phyloP scores from a whole-genome alignment of 2,888 invertebrate genomes.

The Pegoplata infirma region DNA sequence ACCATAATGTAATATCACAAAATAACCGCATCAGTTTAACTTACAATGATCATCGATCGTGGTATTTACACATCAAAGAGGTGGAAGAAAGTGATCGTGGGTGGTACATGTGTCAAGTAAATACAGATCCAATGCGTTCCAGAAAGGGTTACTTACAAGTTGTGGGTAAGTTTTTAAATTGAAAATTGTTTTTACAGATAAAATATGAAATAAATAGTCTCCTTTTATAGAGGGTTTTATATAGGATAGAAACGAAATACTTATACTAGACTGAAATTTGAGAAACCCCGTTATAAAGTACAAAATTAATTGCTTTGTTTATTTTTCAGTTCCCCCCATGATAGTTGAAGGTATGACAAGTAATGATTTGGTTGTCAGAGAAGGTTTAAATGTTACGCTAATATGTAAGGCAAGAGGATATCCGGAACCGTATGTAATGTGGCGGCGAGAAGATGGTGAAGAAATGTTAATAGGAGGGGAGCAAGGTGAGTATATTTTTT shows the following conservation, averaged over 20 bases:
- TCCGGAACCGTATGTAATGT: constrained; percentile 95
- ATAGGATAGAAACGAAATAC: too few species aligned
- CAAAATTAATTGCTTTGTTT: too few species aligned
- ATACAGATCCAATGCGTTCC: constrained; percentile 96
- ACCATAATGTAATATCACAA: constrained; percentile 94
- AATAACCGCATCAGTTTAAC: constrained; percentile 92
- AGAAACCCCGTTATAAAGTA: too few species aligned
- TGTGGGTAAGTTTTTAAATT: constrained; percentile 87
- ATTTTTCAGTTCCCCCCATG: constrained; percentile 90
- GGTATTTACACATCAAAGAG: constrained; percentile 93
- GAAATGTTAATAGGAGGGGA: constrained; percentile 94
- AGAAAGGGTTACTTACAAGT: constrained; percentile 94
- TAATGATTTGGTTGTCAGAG: constrained; percentile 93
- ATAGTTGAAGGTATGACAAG: constrained; percentile 94
- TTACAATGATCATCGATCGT: constrained; percentile 93
- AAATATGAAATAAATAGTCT: too few species aligned
- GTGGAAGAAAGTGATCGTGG: constrained; percentile 93
- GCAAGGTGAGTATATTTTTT: constrained; percentile 83
- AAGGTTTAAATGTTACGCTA: constrained; percentile 92
- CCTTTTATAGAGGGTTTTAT: too few species aligned
- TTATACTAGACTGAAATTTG: too few species aligned
- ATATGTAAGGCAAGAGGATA: constrained; percentile 92
- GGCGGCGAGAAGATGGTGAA: constrained; percentile 92
- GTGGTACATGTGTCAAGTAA: constrained; percentile 96
- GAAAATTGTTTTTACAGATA: too few species aligned